These are phyloP conservation scores for Phasia obesa DNA, from an alignment of 2,888 invertebrate species.

Conservation along the genomic window DNA sequence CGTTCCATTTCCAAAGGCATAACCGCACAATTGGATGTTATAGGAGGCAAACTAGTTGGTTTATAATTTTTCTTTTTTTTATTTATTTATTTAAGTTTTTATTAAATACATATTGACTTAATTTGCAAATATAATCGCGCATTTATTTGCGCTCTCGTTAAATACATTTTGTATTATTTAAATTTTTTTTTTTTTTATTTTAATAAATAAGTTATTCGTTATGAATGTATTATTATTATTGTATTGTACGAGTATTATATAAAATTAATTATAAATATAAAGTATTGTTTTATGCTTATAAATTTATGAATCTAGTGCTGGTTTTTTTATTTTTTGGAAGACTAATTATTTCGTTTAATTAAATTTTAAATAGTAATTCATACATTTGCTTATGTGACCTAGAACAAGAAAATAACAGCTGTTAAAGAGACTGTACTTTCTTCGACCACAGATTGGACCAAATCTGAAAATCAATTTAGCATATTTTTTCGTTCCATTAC, in stretches of 20 bases:
- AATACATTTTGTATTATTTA: constrained; percentile 60
- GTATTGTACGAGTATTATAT: constrained; percentile 35
- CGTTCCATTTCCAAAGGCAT: constrained; percentile 80
- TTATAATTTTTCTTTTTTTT: constrained; percentile 73
- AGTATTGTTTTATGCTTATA: background rate
- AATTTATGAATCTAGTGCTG: too few relatives aligned
- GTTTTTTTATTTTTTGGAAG: constrained; percentile 51
- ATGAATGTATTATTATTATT: too few relatives aligned
- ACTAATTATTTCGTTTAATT: constrained; percentile 36
- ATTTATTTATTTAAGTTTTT: constrained; percentile 28
- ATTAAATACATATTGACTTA: constrained; percentile 33
- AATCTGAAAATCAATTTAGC: too few relatives aligned
- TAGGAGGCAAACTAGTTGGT: constrained; percentile 81
- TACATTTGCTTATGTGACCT: constrained; percentile 3
- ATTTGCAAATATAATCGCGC: constrained; percentile 8
- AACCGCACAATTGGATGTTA: constrained; percentile 79
- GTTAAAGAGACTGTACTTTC: too few relatives aligned
- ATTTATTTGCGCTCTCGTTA: constrained; percentile 49
- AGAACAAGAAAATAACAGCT: background rate
- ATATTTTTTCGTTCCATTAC: too few relatives aligned
- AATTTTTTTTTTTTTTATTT: constrained; percentile 40
- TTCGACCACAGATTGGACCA: too few relatives aligned
- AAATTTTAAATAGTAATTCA: background rate
- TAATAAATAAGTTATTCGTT: constrained; percentile 50
- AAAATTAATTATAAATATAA: constrained; percentile 32